Conservation (phyloP, 2,888 invertebrate genomes). For the Scaptomyza caliginosa region DNA sequence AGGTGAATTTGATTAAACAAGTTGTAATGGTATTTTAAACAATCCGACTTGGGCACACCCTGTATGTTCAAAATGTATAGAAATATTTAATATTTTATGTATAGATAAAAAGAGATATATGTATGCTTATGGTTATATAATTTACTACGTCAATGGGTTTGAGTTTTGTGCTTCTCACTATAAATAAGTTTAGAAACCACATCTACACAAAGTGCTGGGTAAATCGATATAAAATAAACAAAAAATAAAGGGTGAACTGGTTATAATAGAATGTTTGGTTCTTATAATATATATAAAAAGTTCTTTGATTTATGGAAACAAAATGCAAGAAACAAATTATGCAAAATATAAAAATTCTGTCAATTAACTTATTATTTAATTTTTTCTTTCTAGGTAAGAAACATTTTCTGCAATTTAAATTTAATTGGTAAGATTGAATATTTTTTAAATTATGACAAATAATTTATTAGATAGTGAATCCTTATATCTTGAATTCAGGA, state of each 20-base stretch:
- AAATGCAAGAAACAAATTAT: neutral
- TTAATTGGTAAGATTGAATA: conserved; percentile 7
- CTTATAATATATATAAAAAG: neutral
- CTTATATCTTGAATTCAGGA: neutral
- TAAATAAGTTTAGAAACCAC: conserved; percentile 43
- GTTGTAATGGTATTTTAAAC: neutral
- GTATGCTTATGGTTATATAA: no score
- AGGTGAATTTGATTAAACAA: conserved; percentile 70
- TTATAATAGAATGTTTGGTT: conserved; percentile 3
- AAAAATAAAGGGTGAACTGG: conserved; percentile 36
- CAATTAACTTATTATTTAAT: neutral
- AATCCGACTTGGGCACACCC: conserved; percentile 3
- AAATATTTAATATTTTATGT: no score
- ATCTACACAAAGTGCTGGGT: conserved; percentile 3
- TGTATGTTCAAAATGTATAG: no score
- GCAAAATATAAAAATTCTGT: neutral
- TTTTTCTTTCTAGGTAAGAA: conserved; percentile 42
- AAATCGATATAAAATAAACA: neutral
- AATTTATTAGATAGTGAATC: no score
- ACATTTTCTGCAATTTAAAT: neutral
- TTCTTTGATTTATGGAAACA: neutral
- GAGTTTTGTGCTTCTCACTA: no score
- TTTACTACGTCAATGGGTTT: no score
- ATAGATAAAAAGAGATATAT: no score
- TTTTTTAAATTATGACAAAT: no score